These are phyloP conservation scores for Trimorus sp. DNA, from an alignment of 2,888 invertebrate species.

Conservation along the genomic window DNA sequence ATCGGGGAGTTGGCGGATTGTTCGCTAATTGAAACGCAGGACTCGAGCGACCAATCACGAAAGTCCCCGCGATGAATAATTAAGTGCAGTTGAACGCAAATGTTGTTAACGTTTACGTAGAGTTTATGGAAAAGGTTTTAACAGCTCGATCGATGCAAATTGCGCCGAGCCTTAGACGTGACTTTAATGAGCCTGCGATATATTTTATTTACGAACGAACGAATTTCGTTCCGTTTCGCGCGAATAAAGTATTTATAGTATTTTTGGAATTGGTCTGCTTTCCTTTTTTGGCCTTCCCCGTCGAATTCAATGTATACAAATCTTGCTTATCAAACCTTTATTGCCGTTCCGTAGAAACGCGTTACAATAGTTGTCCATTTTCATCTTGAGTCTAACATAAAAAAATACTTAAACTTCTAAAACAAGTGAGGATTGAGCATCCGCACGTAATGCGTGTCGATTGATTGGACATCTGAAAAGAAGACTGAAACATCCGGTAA, in stretches of 20 bases:
- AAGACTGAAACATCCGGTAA: not conserved
- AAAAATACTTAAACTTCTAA: not conserved
- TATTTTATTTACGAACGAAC: conserved; percentile 28
- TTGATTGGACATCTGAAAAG: conserved; percentile 73
- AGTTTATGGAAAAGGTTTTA: conserved; percentile 3
- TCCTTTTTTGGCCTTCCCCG: no score
- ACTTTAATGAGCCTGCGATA: conserved; percentile 8
- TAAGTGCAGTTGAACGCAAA: not conserved
- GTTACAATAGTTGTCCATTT: conserved; percentile 2
- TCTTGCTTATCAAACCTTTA: not conserved
- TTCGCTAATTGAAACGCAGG: not conserved
- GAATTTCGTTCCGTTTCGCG: conserved; percentile 8
- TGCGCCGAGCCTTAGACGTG: not conserved
- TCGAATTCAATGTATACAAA: no score
- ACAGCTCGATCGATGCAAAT: conserved; percentile 8
- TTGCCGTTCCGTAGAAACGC: conserved; percentile 15
- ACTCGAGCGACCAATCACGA: not conserved
- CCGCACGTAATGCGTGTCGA: conserved; percentile 67
- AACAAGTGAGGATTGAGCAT: no score
- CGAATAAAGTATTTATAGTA: conserved; percentile 16
- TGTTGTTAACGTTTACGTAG: conserved; percentile 2
- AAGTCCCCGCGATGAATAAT: conserved; percentile 5
- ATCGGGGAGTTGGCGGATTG: no score
- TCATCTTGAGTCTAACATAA: not conserved
- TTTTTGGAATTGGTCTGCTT: no score